Evolutionary conservation across 2,888 invertebrate species (phyloP), one percentile per base, ranked within the genome.

Genomic region (Griposia aprilina): DNA sequence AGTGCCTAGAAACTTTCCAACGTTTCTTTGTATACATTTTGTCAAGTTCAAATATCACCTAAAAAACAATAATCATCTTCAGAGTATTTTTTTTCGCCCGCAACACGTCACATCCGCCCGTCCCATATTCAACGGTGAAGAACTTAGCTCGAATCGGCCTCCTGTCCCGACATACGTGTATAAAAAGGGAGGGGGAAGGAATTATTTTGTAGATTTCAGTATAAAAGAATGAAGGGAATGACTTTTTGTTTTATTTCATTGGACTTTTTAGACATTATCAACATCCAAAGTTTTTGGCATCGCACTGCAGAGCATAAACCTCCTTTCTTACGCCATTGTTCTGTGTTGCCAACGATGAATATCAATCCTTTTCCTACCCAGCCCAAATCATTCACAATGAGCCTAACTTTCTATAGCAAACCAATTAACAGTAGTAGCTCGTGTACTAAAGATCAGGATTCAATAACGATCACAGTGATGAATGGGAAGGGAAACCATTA

Each of bases 391-490:
- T 80, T 80, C 66, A 67, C 59, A 74, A 62, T 36, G 36, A 48
- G 52, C 0, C n/a, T 45, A 67, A 57, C 60, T 79, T 69, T 66
- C 78, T 63, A 17, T 41, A 74, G 20, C 26, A 23, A 20, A 68
- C 68, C 76, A 60, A 83, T 82, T 72, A 76, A 76, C 80, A 65
- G 41, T 84, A 89, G 81, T 87, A 78, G 90, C 87, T 62, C 88
- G 93, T 93, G 86, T 92, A 82, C 83, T 68, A 76, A 69, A 68
- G 68, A 80, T 78, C 85, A 77, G 91, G 92, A 92, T 94, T 93
- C 92, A 93, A 94, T 93, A 93, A 93, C 93, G 93, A 92, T 91
- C 91, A 81, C 80, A 78, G 90, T 92, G 93, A 94, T 94, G 93
- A 93, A 94, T 93, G 93, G 92, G 87, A 91, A 90, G 90, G 93